A percentile compares a stretch with the other conserved stretches of the same genome.
Conservation (phyloP, 2,113 vertebrate genomes). For the Takifugu bimaculatus region DNA sequence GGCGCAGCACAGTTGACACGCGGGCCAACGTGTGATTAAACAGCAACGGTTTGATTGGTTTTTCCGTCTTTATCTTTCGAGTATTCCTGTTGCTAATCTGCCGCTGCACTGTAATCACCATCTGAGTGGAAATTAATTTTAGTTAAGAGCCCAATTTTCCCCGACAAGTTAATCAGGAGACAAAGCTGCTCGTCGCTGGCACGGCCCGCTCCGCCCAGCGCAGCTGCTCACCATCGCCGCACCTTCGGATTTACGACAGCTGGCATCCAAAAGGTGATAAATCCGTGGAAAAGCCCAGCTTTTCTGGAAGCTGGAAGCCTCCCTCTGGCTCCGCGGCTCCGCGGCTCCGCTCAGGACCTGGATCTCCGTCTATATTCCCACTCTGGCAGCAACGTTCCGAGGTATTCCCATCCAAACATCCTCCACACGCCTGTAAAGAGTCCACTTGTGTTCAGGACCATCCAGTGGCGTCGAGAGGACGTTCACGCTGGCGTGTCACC, state of each 20-base stretch:
- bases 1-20: not conserved
- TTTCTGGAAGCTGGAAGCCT: conserved; percentile 46
- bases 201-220: not conserved
- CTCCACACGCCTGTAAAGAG: too few relatives aligned
- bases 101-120: conserved; percentile 16
- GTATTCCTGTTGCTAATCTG: conserved; percentile 36
- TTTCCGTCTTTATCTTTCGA: conserved; percentile 24
- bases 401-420: too few relatives aligned
- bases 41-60: conserved; percentile 11
- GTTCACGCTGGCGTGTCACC: too few relatives aligned
- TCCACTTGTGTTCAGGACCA: too few relatives aligned
- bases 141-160: conserved; percentile 18
- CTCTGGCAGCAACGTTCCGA: too few relatives aligned
- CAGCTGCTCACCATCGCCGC: conserved; percentile 28
- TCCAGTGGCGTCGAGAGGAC: too few relatives aligned
- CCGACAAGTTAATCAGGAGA: conserved; percentile 21
- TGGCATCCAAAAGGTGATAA: conserved; percentile 20
- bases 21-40: conserved; percentile 5
- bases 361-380: too few relatives aligned
- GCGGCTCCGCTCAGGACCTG: conserved; percentile 34
- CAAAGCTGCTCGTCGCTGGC: not conserved
- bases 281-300: conserved; percentile 38
- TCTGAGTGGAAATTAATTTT: conserved; percentile 41
- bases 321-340: conserved; percentile 57
- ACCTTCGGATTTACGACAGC: conserved; percentile 35